These are phyloP conservation scores for Anticlea derivata DNA, from an alignment of 2,888 invertebrate species.

Conservation along the genomic window DNA sequence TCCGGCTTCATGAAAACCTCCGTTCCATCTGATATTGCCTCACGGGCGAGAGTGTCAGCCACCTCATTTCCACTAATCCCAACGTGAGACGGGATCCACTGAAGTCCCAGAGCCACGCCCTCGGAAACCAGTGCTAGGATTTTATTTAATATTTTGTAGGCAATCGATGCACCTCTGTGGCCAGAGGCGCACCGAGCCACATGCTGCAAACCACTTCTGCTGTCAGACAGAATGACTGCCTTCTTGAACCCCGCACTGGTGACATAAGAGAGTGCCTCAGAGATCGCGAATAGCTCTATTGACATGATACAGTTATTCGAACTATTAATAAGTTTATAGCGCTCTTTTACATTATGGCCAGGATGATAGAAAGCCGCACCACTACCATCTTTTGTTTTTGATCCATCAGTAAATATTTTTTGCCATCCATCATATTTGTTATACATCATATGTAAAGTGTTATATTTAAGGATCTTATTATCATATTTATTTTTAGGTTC, in stretches of 20 bases:
- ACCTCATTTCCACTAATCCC: background rate
- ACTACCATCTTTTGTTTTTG: background rate
- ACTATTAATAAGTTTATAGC: background rate
- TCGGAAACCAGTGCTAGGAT: too few relatives aligned
- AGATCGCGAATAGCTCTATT: slow-evolving; percentile 7
- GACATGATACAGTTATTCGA: background rate
- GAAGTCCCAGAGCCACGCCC: too few relatives aligned
- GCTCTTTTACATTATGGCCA: background rate
- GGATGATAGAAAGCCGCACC: slow-evolving; percentile 2
- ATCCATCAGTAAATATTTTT: slow-evolving; percentile 2
- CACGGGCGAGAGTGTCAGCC: too few relatives aligned
- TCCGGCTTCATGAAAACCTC: too few relatives aligned
- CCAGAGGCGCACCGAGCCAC: slow-evolving; percentile 22
- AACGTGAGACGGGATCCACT: too few relatives aligned
- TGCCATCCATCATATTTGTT: background rate
- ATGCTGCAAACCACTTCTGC: slow-evolving; percentile 19
- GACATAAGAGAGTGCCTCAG: slow-evolving; percentile 2
- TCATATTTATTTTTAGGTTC: slow-evolving; percentile 6
- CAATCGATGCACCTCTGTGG: slow-evolving; percentile 19
- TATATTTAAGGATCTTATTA: background rate
- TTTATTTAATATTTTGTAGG: slow-evolving; percentile 9
- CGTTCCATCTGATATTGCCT: too few relatives aligned
- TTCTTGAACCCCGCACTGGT: background rate
- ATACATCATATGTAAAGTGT: slow-evolving; percentile 7
- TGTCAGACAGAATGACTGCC: slow-evolving; percentile 11